Evolutionary conservation across 37 sponge, comb jelly and placozoan genomes (phyloP).

Genomic region (Tethya wilhelma): DNA sequence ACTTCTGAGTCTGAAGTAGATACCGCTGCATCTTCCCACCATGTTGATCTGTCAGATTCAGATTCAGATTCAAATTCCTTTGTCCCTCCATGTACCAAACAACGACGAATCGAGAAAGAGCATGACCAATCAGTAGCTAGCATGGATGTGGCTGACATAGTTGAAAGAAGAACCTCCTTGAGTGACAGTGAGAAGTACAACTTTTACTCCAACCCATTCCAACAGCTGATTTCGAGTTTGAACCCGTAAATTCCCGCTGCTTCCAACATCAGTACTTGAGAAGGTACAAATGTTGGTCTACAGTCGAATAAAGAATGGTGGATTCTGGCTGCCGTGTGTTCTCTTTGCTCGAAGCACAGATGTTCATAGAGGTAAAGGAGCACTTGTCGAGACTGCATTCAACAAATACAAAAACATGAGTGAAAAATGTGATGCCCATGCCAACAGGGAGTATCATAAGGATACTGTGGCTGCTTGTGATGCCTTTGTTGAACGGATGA

Average conservation of each 20-base stretch:
- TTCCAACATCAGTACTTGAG: slow-evolving; percentile 6
- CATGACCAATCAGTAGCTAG: background rate
- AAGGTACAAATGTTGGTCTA: slow-evolving; percentile 38
- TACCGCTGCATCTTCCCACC: background rate
- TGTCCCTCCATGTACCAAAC: background rate
- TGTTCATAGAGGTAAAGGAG: background rate
- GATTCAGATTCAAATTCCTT: background rate
- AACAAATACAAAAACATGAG: slow-evolving; percentile 44
- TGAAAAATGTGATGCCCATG: slow-evolving; percentile 34
- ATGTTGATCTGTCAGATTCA: background rate
- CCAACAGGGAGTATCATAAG: slow-evolving; percentile 50
- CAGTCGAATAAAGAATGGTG: slow-evolving; percentile 61
- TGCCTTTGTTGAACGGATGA: slow-evolving; percentile 44
- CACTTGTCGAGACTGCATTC: slow-evolving; percentile 11
- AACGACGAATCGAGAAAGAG: slow-evolving; percentile 7
- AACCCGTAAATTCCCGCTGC: slow-evolving; percentile 1
- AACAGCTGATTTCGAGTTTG: slow-evolving; percentile 18
- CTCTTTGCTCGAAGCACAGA: slow-evolving; percentile 13
- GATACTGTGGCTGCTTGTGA: slow-evolving; percentile 43
- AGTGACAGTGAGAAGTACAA: slow-evolving; percentile 26
- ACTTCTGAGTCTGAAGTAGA: too few species aligned
- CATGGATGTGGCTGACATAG: slow-evolving; percentile 2
- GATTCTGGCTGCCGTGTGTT: slow-evolving; percentile 59
- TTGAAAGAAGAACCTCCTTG: background rate
- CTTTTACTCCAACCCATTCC: slow-evolving; percentile 36